Base-by-base conservation (phyloP, 2,888 invertebrate genomes). In the Eupithecia abbreviata region DNA sequence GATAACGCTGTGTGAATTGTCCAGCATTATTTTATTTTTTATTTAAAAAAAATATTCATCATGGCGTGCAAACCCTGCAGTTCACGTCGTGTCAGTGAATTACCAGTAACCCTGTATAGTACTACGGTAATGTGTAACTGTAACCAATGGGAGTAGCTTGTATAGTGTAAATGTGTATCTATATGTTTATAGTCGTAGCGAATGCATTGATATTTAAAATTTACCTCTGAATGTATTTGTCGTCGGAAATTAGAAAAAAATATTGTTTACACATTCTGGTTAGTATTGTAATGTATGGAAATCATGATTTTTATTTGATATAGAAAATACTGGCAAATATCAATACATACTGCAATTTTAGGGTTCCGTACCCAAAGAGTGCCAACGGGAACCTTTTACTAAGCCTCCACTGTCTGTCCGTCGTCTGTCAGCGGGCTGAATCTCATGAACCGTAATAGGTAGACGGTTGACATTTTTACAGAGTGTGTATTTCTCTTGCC, bases 161-260 rank as follows among this genome's bases (percentile, higher is more conserved):
- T 92, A 92, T 91, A 88, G 89, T 90, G 89, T 90, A 86, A 92
- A 93, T 92, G 92, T 93, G 92, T 93, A 93, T 91, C 90, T 79
- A 81, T 78, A 80, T 82, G 71, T 74, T 81, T 78, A 76, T 72
- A 81, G 76, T 76, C 45, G 58, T 77, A 79, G 83, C 87, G 85
- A 90, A 91, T 86, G 88, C 83, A 74, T 45, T 45, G 42, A 30
- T 45, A 45, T 47, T 18, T 67, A 18, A 30, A 45, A 58, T 58
- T 58, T 58, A 18, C n/a, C 18, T 58, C 55, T 58, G 4, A 58
- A 58, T 58, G 18, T 58, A 58, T 58, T 58, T 58, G n/a, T 58
- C 3, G n/a, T 18, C 7, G 55, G 18, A 58, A 58, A 58, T 58
- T 58, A 58, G 2, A 58, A 18, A 58, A 13, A 55, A 3, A 55